These are phyloP conservation scores for Cnemophilus loriae DNA, from an alignment of 2,113 vertebrate genomes.

Conservation along the genomic window DNA sequence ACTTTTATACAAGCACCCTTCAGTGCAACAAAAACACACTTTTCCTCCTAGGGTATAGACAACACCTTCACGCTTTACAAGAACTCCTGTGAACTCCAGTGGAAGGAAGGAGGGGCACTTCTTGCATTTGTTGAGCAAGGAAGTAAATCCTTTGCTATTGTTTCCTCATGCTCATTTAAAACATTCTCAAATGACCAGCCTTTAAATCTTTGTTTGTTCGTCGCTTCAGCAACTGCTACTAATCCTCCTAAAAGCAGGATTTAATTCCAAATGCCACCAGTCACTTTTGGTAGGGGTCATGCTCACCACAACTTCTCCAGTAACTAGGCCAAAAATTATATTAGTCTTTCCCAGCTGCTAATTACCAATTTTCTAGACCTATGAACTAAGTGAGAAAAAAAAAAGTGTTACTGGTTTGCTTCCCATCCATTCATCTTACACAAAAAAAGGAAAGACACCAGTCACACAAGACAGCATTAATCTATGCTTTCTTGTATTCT, in stretches of 20 bases:
- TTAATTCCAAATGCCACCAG: background rate
- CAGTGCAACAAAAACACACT: background rate
- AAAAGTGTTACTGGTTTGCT: background rate
- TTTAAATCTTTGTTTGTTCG: background rate
- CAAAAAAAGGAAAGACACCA: background rate
- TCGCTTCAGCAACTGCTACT: background rate
- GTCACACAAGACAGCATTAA: background rate
- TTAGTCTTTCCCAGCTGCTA: background rate
- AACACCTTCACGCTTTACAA: fast-evolving
- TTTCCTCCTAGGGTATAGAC: background rate
- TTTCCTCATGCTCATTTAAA: background rate
- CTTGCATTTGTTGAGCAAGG: background rate
- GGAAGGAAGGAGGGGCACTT: background rate
- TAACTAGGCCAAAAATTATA: background rate
- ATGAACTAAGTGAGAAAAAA: background rate
- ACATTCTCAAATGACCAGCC: background rate
- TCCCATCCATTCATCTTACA: background rate
- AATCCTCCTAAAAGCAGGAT: background rate
- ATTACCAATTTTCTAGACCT: background rate
- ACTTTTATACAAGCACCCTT: background rate
- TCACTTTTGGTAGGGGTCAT: background rate
- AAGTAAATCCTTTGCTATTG: background rate
- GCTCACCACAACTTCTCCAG: background rate
- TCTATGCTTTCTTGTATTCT: background rate
- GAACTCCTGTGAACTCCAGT: background rate